Evolutionary conservation across 2,113 vertebrate species (phyloP).

Genomic region (Sminthopsis crassicaudata): DNA sequence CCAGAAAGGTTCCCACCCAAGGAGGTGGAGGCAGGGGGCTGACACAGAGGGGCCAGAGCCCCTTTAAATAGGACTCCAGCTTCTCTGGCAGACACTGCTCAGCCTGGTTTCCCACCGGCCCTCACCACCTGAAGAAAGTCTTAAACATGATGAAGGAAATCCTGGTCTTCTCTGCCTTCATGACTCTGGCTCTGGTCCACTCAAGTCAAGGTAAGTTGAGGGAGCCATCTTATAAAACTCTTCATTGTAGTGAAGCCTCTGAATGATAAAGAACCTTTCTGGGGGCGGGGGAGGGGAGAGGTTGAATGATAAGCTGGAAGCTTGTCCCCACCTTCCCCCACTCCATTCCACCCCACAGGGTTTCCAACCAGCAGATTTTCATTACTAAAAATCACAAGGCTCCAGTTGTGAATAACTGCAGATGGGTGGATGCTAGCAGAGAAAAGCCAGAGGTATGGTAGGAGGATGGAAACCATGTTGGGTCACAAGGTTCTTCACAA

Average conservation of each 20-base stretch:
- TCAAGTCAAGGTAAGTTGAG: constrained; percentile 63
- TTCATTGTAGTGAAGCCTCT: not conserved
- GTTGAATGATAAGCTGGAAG: not conserved
- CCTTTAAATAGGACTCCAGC: constrained; percentile 72
- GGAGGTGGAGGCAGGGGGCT: fast-evolving
- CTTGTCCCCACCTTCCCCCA: not conserved
- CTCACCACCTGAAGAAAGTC: fast-evolving
- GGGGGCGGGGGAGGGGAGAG: not conserved
- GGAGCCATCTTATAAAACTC: not conserved
- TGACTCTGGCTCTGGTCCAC: constrained; percentile 56
- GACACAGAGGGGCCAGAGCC: not conserved
- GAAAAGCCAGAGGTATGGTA: not conserved
- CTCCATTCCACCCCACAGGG: not conserved
- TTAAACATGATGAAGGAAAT: constrained; percentile 51
- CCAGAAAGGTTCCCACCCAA: constrained; percentile 51
- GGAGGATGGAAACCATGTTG: not conserved
- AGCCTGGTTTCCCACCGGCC: not conserved
- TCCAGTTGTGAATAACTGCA: not conserved
- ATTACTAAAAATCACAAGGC: not conserved
- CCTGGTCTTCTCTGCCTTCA: constrained; percentile 37
- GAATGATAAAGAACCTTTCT: not conserved
- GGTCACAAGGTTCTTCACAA: not conserved
- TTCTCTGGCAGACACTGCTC: not conserved
- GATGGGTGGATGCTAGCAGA: not conserved
- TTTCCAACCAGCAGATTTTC: not conserved